A percentile compares a stretch with the other conserved stretches of the same genome.
These are phyloP conservation scores for Cataglyphis rosenhaueri DNA, from an alignment of 2,888 invertebrate genomes.

Conservation along the genomic window DNA sequence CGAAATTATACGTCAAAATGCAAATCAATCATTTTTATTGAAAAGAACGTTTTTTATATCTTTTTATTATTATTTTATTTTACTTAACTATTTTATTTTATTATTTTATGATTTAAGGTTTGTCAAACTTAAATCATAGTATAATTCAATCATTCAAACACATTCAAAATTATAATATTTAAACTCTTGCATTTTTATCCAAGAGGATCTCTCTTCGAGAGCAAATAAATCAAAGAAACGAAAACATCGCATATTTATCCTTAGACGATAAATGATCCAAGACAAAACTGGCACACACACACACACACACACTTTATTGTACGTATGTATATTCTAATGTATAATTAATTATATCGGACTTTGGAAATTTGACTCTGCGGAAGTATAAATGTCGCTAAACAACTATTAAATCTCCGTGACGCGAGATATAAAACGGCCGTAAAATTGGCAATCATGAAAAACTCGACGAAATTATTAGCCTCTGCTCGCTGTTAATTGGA, in stretches of 20 bases:
- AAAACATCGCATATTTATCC: neutral
- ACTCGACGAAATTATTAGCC: neutral
- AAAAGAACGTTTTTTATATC: neutral
- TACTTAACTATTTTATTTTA: neutral
- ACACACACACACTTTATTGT: neutral
- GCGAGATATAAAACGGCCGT: slow-evolving; percentile 35
- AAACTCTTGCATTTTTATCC: slow-evolving; percentile 9
- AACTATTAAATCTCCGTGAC: slow-evolving; percentile 20
- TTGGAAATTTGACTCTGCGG: slow-evolving; percentile 32
- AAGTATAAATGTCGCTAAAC: slow-evolving; percentile 17
- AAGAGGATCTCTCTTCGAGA: neutral
- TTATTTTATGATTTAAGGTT: neutral
- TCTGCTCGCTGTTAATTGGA: slow-evolving; percentile 35
- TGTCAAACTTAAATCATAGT: neutral
- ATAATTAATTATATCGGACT: slow-evolving; percentile 34
- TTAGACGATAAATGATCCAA: slow-evolving; percentile 12
- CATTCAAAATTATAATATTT: neutral
- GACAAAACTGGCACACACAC: neutral
- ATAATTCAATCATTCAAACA: neutral
- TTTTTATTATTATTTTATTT: neutral
- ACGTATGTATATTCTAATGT: slow-evolving; percentile 2
- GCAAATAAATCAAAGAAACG: neutral
- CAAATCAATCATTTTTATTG: neutral
- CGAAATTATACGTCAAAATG: neutral
- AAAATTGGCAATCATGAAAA: slow-evolving; percentile 51